These are phyloP conservation scores for Trochalopteron elliotii DNA, from an alignment of 2,113 vertebrate genomes.

Conservation along the genomic window DNA sequence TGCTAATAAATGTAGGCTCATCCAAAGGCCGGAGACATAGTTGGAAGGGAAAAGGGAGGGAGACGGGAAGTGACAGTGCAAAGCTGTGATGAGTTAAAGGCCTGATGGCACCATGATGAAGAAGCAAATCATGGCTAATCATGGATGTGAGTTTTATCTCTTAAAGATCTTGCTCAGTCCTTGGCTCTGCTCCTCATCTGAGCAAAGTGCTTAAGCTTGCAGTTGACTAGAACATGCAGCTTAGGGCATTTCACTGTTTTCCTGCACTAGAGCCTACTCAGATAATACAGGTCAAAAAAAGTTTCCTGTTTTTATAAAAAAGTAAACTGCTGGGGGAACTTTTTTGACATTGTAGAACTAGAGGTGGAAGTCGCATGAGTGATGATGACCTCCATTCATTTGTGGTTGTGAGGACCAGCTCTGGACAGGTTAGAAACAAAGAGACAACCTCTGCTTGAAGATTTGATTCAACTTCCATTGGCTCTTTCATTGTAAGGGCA, in stretches of 20 bases:
- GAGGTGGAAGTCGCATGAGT: not conserved
- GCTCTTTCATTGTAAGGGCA: accelerated
- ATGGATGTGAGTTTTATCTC: not conserved
- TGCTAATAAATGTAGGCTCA: not conserved
- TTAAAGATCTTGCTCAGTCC: not conserved
- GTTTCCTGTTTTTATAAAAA: not conserved
- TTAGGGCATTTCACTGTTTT: not conserved
- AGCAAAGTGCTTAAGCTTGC: not conserved
- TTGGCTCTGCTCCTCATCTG: not conserved
- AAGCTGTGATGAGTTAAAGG: not conserved
- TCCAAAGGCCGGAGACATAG: not conserved
- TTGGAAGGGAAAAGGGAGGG: not conserved
- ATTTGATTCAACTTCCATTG: no score
- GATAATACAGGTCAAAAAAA: not conserved
- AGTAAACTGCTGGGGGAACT: not conserved
- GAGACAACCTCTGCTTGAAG: not conserved
- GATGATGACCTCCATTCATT: not conserved
- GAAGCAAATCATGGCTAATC: not conserved
- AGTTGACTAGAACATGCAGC: not conserved
- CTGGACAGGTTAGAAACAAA: not conserved
- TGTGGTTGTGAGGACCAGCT: not conserved
- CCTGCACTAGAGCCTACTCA: not conserved
- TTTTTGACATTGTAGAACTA: not conserved
- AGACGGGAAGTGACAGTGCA: not conserved
- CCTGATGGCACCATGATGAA: not conserved